Evolutionary conservation across 35 echinoderm and acorn worm species (phyloP).

Genomic region (Lytechinus variegatus): DNA sequence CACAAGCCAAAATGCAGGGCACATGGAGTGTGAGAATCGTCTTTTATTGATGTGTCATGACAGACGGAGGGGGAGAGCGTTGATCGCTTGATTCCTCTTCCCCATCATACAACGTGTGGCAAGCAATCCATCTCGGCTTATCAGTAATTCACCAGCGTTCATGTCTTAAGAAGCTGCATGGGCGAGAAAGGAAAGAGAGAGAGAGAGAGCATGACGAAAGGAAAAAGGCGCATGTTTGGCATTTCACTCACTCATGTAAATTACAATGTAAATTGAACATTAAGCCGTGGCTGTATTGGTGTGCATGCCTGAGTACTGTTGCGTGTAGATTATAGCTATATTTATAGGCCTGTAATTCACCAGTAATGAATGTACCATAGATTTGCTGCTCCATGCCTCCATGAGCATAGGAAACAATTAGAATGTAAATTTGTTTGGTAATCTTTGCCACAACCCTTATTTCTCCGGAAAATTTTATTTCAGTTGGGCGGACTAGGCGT

Average conservation of each 20-base stretch:
- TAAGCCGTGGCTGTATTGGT: not conserved
- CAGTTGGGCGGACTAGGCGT: not conserved
- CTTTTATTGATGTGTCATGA: constrained; percentile 4
- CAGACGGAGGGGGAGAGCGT: not conserved
- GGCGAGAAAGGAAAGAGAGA: not conserved
- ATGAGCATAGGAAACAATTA: not conserved
- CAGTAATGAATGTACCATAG: not conserved
- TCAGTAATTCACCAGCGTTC: not conserved
- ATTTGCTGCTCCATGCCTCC: not conserved
- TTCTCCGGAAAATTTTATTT: not conserved
- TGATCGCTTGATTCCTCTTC: constrained; percentile 17
- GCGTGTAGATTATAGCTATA: not conserved
- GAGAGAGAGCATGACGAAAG: not conserved
- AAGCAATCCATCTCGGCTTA: not conserved
- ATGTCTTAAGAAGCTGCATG: not conserved
- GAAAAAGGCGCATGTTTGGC: not conserved
- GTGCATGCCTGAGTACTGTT: not conserved
- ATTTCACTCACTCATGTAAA: constrained; percentile 13
- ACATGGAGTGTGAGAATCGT: not conserved
- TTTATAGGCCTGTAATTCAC: not conserved
- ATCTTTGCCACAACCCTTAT: not conserved
- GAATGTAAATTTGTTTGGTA: not conserved
- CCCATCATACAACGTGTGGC: not conserved
- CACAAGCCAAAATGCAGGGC: not conserved
- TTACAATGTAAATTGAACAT: constrained; percentile 20